These are phyloP conservation scores for Turnix velox DNA, from an alignment of 2,113 vertebrate species.

Conservation along the genomic window DNA sequence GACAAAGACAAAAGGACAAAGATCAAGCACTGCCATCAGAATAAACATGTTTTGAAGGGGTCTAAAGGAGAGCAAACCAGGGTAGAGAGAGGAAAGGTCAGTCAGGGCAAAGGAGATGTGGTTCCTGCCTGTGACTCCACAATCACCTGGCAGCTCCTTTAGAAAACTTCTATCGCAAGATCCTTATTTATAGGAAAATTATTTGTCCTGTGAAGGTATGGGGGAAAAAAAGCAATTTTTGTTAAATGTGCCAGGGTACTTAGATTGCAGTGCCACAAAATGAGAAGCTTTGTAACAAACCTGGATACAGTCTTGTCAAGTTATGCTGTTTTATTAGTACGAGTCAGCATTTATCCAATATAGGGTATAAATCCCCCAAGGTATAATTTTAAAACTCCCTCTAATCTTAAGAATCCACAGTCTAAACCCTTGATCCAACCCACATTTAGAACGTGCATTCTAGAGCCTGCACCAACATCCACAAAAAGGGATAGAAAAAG, in stretches of 20 bases:
- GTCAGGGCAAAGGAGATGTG: background rate
- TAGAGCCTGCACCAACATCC: background rate
- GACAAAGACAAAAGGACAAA: background rate
- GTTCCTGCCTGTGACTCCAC: background rate
- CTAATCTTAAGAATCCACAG: background rate
- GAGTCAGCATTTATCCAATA: background rate
- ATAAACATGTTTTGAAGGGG: background rate
- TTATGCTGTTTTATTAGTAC: background rate
- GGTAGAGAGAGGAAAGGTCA: background rate
- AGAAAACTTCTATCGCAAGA: background rate
- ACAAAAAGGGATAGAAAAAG: background rate
- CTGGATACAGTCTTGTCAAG: background rate
- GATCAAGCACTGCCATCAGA: background rate
- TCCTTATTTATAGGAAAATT: background rate
- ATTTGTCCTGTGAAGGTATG: background rate
- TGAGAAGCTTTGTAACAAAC: background rate
- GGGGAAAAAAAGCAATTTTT: background rate
- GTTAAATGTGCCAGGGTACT: background rate
- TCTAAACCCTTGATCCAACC: background rate
- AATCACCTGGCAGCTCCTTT: background rate
- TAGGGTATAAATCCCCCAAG: background rate
- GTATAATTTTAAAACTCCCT: background rate
- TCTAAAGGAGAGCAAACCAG: background rate
- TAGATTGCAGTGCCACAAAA: background rate
- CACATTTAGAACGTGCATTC: background rate